These are phyloP conservation scores for Lamprologus lemairii DNA, from an alignment of 2,113 vertebrate genomes.

Conservation along the genomic window DNA sequence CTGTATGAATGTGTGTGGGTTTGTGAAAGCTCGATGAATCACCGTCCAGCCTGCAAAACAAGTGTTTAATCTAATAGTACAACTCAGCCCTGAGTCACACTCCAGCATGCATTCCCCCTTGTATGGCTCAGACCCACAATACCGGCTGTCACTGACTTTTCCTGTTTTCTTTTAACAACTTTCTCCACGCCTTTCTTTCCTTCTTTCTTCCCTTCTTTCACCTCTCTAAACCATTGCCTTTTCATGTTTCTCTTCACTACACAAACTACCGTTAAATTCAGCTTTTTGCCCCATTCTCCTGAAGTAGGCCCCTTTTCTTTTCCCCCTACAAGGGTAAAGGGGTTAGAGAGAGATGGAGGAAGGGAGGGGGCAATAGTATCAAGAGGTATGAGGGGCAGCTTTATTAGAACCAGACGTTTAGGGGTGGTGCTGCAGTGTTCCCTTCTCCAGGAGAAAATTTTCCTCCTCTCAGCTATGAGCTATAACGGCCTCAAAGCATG, in stretches of 20 bases:
- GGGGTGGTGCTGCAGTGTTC: slow-evolving; percentile 58
- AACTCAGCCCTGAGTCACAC: slow-evolving; percentile 56
- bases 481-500: neutral
- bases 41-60: slow-evolving; percentile 28
- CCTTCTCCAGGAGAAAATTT: slow-evolving; percentile 30
- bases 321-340: slow-evolving; percentile 15
- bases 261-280: slow-evolving; percentile 38
- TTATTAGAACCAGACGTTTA: slow-evolving; percentile 75
- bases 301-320: slow-evolving; percentile 43
- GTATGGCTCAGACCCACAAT: slow-evolving; percentile 14
- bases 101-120: slow-evolving; percentile 7
- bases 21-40: slow-evolving; percentile 26
- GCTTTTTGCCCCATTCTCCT: slow-evolving; percentile 37
- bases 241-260: slow-evolving; percentile 5
- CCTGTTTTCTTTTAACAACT: neutral
- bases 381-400: slow-evolving; percentile 52
- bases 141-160: slow-evolving; percentile 29
- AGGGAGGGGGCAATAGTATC: neutral
- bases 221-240: neutral
- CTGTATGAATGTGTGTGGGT: neutral
- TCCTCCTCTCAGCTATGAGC: slow-evolving; percentile 9
- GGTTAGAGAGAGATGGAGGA: neutral
- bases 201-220: neutral
- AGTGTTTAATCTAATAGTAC: slow-evolving; percentile 16
- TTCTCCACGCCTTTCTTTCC: neutral